Evolutionary conservation across 2,888 invertebrate species (phyloP).

Genomic region (Dendrolimus pini): DNA sequence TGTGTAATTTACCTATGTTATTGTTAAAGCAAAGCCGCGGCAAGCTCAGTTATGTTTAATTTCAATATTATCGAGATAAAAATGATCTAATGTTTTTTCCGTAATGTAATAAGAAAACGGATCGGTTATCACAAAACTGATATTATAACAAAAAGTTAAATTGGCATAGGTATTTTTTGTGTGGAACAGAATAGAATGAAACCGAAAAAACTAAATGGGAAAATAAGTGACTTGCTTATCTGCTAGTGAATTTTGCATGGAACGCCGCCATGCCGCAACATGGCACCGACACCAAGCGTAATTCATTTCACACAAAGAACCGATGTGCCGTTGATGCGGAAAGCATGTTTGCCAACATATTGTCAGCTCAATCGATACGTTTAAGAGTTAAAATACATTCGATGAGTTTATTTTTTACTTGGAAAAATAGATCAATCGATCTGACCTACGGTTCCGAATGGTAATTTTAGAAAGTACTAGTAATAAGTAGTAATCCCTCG

Average conservation of each 20-base stretch:
- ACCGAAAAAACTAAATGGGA: conserved; percentile 29
- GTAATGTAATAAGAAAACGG: too few relatives aligned
- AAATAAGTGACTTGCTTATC: conserved; percentile 45
- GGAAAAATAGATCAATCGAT: too few relatives aligned
- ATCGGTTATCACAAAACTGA: background rate
- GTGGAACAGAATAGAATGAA: conserved; percentile 11
- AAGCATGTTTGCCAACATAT: conserved; percentile 59
- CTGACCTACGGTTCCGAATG: too few relatives aligned
- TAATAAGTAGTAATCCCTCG: too few relatives aligned
- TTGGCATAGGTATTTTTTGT: background rate
- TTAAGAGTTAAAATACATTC: background rate
- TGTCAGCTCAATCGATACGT: background rate
- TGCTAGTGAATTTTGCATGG: conserved; percentile 48
- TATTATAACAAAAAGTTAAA: background rate
- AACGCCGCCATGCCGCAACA: conserved; percentile 29
- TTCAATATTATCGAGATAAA: too few relatives aligned
- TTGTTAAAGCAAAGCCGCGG: too few relatives aligned
- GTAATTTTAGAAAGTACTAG: too few relatives aligned
- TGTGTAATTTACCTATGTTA: too few relatives aligned
- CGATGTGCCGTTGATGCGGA: conserved; percentile 61
- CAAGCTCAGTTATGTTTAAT: too few relatives aligned
- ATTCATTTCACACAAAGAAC: conserved; percentile 70
- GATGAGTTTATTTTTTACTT: too few relatives aligned
- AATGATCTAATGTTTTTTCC: too few relatives aligned
- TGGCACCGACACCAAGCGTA: conserved; percentile 50